A percentile compares a stretch with the other conserved stretches of the same genome.
phyloP scores from a whole-genome alignment of 2,888 invertebrate species.

The Heliconius charithonia region DNA sequence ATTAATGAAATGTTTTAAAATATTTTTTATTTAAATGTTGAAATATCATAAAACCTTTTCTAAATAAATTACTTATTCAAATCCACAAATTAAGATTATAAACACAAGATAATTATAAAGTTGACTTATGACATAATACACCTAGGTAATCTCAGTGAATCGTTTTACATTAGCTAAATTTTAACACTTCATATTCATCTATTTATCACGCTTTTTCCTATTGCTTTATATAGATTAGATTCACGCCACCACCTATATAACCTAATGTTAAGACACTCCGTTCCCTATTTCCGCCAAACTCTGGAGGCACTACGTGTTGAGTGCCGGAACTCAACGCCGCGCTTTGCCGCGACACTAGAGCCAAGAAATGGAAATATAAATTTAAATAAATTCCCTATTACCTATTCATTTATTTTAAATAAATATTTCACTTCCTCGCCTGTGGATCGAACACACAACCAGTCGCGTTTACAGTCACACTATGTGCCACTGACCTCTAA shows the following conservation, averaged over 20 bases:
- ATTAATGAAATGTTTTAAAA: neutral
- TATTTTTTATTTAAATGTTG: neutral
- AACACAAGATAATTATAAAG: neutral
- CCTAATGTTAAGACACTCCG: too few species aligned
- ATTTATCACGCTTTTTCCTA: slow-evolving; percentile 20
- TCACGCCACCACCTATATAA: too few species aligned
- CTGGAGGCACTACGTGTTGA: too few species aligned
- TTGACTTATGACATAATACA: neutral
- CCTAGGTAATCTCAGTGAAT: neutral
- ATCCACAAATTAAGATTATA: neutral
- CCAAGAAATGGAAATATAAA: too few species aligned
- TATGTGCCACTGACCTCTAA: neutral
- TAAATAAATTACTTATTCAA: neutral
- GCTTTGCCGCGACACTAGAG: too few species aligned
- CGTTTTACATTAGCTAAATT: neutral
- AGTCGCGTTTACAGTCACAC: too few species aligned
- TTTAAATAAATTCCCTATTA: too few species aligned
- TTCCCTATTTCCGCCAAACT: too few species aligned
- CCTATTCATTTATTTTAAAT: too few species aligned
- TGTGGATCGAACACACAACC: too few species aligned
- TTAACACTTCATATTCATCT: neutral
- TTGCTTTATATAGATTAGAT: neutral
- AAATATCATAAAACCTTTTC: neutral
- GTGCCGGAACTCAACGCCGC: too few species aligned
- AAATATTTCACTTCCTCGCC: too few species aligned